Base-by-base conservation (phyloP, 2,888 invertebrate species). In the Scaptomyza tumidula region DNA sequence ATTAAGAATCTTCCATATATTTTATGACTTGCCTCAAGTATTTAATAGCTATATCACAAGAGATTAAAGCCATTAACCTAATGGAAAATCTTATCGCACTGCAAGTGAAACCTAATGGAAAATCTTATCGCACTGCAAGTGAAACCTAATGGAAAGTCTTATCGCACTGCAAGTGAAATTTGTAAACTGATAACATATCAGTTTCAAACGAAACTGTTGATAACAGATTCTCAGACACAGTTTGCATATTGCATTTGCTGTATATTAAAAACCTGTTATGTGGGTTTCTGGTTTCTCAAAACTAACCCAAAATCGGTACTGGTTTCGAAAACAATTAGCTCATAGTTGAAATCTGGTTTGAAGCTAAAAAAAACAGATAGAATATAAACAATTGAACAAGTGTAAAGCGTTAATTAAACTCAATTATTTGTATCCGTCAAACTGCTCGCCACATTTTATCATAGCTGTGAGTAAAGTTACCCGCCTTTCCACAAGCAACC, bases 391-490 rank as follows among this genome's bases (percentile, higher is more conserved):
- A 14, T 33, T 44, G 41, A 45, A 57, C 48, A 54, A 48, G 41
- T 11, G 48, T 19, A 1, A 19, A 14, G 16, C 61, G 14, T 68
- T 45, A 74, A 74, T 74, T 74, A 31, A 61, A 56, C 37, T 74
- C 60, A 81, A 88, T 78, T 85, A 71, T 74, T 62, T 83, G 60
- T 58, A 67, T 83, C 75, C 83, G 80, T 49, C 59, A 48, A 33
- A 61, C 27, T 49, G 19, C 56, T 57, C 24, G 5, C 24, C 24
- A 24, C 24, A 24, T 62, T 73, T 66, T 41, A 75, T 75, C 58
- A 44, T 16, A 41, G 35, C n/a, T n/a, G 35, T 13, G n/a, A 37
- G n/a, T 37, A 5, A 13, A 13, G 13, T 6, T 35, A n/a, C 33
- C 19, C 52, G 14, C n/a, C 56, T 6, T 31, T 1, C 19, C 29